Evolutionary conservation across 1,140 invertebrate genomes (phyloP).

Genomic region (Mactra quadrangularis): DNA sequence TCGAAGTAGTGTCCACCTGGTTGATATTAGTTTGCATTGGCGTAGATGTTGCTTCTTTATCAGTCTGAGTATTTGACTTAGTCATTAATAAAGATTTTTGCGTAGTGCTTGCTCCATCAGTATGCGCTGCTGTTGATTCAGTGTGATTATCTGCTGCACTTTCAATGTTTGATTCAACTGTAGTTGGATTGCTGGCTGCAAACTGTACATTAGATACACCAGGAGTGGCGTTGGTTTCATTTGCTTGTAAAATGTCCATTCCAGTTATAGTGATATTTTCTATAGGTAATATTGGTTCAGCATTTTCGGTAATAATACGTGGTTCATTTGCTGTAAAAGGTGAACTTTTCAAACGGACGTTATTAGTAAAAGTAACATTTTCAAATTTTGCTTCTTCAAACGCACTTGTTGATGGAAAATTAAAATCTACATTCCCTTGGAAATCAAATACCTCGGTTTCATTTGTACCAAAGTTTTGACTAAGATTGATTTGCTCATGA

Average conservation of each 20-base stretch:
- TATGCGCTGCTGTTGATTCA: too few relatives aligned
- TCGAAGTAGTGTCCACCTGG: too few relatives aligned
- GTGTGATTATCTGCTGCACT: not conserved
- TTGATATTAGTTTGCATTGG: too few relatives aligned
- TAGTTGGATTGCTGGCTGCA: not conserved
- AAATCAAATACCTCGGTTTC: not conserved
- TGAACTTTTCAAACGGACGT: not conserved
- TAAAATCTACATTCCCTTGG: not conserved
- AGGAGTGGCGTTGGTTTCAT: too few relatives aligned
- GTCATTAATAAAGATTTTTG: too few relatives aligned
- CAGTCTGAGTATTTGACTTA: too few relatives aligned
- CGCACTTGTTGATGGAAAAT: not conserved
- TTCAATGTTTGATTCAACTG: not conserved
- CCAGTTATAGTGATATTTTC: slow-evolving; percentile 22
- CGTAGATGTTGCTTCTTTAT: too few relatives aligned
- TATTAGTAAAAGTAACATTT: not conserved
- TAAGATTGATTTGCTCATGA: too few relatives aligned
- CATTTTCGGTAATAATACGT: slow-evolving; percentile 7
- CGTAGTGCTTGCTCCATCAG: too few relatives aligned
- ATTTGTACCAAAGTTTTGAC: not conserved
- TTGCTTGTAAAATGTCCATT: too few relatives aligned
- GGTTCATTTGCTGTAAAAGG: slow-evolving; percentile 15
- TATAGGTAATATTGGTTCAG: not conserved
- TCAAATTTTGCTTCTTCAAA: not conserved
- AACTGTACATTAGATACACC: too few relatives aligned